A percentile compares a stretch with the other conserved stretches of the same genome.
Evolutionary conservation across 1,140 invertebrate species (phyloP).

Genomic region (Sitophilus oryzae): DNA sequence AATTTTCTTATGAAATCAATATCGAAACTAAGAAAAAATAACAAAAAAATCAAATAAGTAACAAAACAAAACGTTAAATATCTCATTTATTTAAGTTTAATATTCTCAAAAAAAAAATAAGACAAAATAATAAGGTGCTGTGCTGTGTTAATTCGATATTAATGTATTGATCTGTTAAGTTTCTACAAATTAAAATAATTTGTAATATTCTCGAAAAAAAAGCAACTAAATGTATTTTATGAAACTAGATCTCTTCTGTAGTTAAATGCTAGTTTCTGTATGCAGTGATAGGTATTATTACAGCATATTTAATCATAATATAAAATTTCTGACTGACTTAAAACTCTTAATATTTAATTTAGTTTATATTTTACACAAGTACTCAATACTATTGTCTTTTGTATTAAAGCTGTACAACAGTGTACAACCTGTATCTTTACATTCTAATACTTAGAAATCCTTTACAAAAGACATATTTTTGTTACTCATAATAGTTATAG

Average conservation of each 20-base stretch:
- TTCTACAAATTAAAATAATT: too few species aligned
- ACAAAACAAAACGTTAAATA: too few species aligned
- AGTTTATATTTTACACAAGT: slow-evolving; percentile 3
- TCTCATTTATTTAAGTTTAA: too few species aligned
- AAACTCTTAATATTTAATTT: slow-evolving; percentile 14
- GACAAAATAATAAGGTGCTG: background rate
- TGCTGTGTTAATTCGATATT: background rate
- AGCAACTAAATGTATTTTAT: background rate
- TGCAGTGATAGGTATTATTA: slow-evolving; percentile 9
- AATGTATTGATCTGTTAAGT: background rate
- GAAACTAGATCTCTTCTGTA: background rate
- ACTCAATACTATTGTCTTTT: slow-evolving; percentile 4
- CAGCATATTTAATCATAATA: background rate
- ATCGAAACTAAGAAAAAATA: background rate
- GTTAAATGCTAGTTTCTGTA: slow-evolving; percentile 7
- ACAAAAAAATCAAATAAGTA: background rate
- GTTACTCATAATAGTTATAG: too few species aligned
- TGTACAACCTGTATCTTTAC: too few species aligned
- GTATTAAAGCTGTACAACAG: too few species aligned
- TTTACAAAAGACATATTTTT: too few species aligned
- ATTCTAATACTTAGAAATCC: too few species aligned
- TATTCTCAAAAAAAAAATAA: background rate
- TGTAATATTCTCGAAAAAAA: too few species aligned
- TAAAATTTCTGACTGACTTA: slow-evolving; percentile 19
- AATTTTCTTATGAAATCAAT: background rate